phyloP scores from a whole-genome alignment of 2,113 vertebrate genomes.

The Oriolus oriolus region DNA sequence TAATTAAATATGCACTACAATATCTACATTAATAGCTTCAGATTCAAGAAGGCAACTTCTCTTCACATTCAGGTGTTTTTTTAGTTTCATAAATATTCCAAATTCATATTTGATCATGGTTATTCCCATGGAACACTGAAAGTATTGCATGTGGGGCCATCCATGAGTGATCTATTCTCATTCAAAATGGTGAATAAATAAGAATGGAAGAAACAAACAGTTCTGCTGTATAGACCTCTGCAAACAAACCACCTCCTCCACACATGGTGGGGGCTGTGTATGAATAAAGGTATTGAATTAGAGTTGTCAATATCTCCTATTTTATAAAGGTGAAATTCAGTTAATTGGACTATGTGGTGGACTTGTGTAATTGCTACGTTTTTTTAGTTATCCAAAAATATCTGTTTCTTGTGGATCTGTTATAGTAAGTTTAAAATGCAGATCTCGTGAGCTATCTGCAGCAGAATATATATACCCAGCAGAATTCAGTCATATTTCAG shows the following conservation, averaged over 20 bases:
- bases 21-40: neutral
- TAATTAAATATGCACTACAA: neutral
- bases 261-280: neutral
- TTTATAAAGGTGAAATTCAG: neutral
- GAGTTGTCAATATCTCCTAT: neutral
- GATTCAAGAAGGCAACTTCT: neutral
- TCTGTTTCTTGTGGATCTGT: neutral
- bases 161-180: neutral
- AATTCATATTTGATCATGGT: neutral
- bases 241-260: neutral
- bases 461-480: neutral
- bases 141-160: neutral
- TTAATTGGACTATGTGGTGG: neutral
- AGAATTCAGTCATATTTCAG: neutral
- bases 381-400: neutral
- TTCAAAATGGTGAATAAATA: neutral
- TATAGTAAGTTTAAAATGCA: neutral
- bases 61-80: neutral
- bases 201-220: neutral
- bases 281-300: neutral
- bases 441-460: neutral
- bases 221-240: neutral
- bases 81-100: neutral
- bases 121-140: neutral
- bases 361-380: neutral